phyloP scores from a whole-genome alignment of 2,797 vertebrate species.

The Cyclura pinguis region DNA sequence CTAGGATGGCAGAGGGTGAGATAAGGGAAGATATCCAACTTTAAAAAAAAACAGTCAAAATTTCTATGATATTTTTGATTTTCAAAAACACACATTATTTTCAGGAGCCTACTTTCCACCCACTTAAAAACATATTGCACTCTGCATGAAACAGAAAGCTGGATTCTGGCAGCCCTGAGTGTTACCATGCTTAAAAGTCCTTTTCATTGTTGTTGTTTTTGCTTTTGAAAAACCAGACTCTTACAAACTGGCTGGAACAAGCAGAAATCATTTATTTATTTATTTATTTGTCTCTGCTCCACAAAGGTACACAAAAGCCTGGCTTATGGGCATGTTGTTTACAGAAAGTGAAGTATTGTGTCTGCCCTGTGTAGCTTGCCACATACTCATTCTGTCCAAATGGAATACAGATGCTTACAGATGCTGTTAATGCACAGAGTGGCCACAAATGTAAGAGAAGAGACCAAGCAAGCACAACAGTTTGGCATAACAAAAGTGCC shows the following conservation, averaged over 20 bases:
- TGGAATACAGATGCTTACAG: background rate
- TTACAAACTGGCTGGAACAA: background rate
- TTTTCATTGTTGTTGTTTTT: background rate
- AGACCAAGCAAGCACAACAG: no score
- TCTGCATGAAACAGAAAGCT: background rate
- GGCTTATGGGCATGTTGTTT: background rate
- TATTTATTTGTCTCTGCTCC: background rate
- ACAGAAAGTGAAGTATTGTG: background rate
- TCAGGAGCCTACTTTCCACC: background rate
- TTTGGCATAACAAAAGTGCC: background rate
- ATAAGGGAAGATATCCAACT: background rate
- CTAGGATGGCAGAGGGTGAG: background rate
- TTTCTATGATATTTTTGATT: background rate
- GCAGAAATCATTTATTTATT: background rate
- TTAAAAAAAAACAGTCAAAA: background rate
- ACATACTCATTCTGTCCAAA: background rate
- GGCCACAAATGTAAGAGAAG: background rate
- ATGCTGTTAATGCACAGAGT: no score
- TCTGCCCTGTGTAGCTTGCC: background rate
- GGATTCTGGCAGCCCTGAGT: background rate
- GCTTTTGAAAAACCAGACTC: background rate
- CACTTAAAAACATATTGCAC: no score
- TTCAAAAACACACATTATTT: background rate
- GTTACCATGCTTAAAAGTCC: background rate
- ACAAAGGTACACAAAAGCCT: background rate